A percentile compares a stretch with the other conserved stretches of the same genome.
These are phyloP conservation scores for Artemisiospiza belli DNA, from an alignment of 2,113 vertebrate genomes.

Conservation along the genomic window DNA sequence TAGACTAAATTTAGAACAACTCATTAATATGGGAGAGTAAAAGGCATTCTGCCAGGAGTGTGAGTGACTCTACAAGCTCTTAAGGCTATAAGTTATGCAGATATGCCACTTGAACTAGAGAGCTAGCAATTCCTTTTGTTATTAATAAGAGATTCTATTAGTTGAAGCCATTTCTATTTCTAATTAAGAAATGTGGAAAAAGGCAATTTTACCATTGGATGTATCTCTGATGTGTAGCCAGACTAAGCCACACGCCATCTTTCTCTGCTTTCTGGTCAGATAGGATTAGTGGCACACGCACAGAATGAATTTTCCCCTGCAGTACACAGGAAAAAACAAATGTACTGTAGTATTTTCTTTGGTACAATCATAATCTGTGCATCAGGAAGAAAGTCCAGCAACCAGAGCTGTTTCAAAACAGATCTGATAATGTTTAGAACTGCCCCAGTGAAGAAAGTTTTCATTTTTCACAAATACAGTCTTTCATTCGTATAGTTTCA, in stretches of 20 bases:
- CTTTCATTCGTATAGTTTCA: conserved; percentile 73
- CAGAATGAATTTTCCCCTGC: conserved; percentile 67
- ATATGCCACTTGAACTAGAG: conserved; percentile 83
- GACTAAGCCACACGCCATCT: conserved; percentile 59
- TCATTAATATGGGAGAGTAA: conserved; percentile 85
- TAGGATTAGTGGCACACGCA: conserved; percentile 65
- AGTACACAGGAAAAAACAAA: not conserved
- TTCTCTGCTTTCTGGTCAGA: conserved; percentile 45
- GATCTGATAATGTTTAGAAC: conserved; percentile 48
- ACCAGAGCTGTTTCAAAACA: conserved; percentile 60
- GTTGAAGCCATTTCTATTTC: conserved; percentile 75
- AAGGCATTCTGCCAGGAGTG: conserved; percentile 81
- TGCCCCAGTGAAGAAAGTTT: conserved; percentile 70
- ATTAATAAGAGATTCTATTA: conserved; percentile 84
- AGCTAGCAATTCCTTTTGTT: conserved; percentile 74
- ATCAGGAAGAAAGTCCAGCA: conserved; percentile 40
- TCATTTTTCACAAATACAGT: conserved; percentile 69
- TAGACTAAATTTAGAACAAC: conserved; percentile 87
- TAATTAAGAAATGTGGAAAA: conserved; percentile 82
- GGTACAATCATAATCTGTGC: not conserved
- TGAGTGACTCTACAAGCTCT: conserved; percentile 78
- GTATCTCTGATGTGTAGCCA: conserved; percentile 53
- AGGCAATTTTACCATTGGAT: conserved; percentile 73
- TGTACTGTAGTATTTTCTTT: not conserved
- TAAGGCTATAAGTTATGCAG: conserved; percentile 84